Evolutionary conservation across 2,888 invertebrate genomes (phyloP).

Genomic region (Apamea sordens): DNA sequence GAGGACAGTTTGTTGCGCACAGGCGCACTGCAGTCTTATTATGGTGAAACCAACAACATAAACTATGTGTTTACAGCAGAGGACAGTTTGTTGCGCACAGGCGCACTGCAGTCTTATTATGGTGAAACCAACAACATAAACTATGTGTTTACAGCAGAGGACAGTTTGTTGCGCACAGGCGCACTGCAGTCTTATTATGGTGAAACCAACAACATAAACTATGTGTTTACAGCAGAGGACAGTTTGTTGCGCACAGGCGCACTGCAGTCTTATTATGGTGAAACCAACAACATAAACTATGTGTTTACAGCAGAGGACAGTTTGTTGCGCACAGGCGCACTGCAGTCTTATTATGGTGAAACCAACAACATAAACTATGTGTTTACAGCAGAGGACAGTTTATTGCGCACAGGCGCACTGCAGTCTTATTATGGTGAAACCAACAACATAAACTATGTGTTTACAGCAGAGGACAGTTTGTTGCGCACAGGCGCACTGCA

Average conservation of each 20-base stretch:
- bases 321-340: slow-evolving; percentile 6
- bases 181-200: slow-evolving; percentile 17
- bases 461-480: slow-evolving; percentile 24
- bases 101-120: slow-evolving; percentile 14
- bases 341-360: slow-evolving; percentile 36
- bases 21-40: slow-evolving; percentile 15
- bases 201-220: slow-evolving; percentile 38
- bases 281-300: slow-evolving; percentile 34
- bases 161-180: slow-evolving; percentile 7
- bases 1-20: slow-evolving; percentile 6
- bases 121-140: slow-evolving; percentile 40
- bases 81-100: slow-evolving; percentile 8
- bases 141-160: slow-evolving; percentile 29
- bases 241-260: slow-evolving; percentile 6
- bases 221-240: slow-evolving; percentile 28
- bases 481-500: slow-evolving; percentile 5
- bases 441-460: slow-evolving; percentile 30
- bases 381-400: slow-evolving; percentile 26
- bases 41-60: slow-evolving; percentile 38
- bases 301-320: slow-evolving; percentile 28
- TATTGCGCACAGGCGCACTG: slow-evolving; percentile 8
- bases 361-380: slow-evolving; percentile 30
- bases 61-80: slow-evolving; percentile 34
- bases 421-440: slow-evolving; percentile 37
- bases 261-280: slow-evolving; percentile 28